Evolutionary conservation across 2,888 invertebrate species (phyloP).

Genomic region (Chaitophorus viminalis): DNA sequence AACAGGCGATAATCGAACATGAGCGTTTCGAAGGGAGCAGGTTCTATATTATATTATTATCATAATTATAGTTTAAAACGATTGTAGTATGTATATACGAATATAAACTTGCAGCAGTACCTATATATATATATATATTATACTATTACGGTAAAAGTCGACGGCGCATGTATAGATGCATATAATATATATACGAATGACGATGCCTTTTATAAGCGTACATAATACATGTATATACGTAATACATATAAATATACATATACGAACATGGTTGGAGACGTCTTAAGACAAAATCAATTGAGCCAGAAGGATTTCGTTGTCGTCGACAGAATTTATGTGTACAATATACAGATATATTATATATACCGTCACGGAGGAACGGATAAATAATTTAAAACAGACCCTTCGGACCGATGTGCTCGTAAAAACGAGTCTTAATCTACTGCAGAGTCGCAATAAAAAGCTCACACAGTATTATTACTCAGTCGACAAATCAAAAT

Average conservation of each 20-base stretch:
- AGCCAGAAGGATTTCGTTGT: neutral
- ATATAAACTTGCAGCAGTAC: neutral
- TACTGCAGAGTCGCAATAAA: neutral
- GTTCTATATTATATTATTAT: neutral
- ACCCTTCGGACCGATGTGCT: neutral
- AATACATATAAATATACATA: neutral
- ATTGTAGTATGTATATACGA: neutral
- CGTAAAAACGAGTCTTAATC: constrained; percentile 3
- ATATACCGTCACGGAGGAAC: neutral
- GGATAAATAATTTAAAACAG: neutral
- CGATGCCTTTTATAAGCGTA: too few species aligned
- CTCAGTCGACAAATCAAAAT: neutral
- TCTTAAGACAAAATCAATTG: neutral
- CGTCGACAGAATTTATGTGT: neutral
- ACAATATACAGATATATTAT: too few species aligned
- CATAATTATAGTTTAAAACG: neutral
- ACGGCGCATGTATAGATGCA: too few species aligned
- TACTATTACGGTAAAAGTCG: too few species aligned
- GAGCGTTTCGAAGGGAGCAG: neutral
- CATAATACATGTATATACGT: too few species aligned
- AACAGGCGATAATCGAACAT: neutral
- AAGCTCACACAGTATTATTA: neutral
- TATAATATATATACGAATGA: too few species aligned
- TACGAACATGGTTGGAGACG: neutral
- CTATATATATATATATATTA: neutral